A percentile compares a stretch with the other conserved stretches of the same genome.
phyloP scores from a whole-genome alignment of 2,113 vertebrate genomes.

The Apodemus speciosus region DNA sequence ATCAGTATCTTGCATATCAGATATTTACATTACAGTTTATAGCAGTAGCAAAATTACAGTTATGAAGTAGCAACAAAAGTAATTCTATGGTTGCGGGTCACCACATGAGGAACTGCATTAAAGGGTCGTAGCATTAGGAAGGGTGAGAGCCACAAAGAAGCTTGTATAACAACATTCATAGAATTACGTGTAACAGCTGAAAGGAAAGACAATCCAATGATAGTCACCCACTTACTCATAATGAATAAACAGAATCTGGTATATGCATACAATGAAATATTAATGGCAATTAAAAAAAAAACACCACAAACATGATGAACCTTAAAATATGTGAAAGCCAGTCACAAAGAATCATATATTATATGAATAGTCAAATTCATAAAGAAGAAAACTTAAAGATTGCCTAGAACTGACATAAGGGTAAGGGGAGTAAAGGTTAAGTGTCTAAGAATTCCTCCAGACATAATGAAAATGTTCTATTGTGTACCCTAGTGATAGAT shows the following conservation, averaged over 20 bases:
- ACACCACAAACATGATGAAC: background rate
- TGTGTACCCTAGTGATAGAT: background rate
- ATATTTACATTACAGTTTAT: background rate
- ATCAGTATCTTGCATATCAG: background rate
- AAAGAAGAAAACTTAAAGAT: background rate
- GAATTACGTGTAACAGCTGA: constrained; percentile 19
- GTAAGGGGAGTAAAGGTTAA: background rate
- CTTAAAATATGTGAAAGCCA: constrained; percentile 47
- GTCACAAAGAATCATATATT: constrained; percentile 12
- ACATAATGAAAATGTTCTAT: constrained; percentile 31
- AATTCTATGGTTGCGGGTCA: background rate
- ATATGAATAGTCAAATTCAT: background rate
- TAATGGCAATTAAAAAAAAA: constrained; percentile 39
- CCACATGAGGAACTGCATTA: background rate
- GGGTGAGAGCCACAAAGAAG: background rate
- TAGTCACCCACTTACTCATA: constrained; percentile 10
- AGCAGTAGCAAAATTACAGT: background rate
- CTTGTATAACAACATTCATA: background rate
- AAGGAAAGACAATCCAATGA: constrained; percentile 49
- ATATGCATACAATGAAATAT: constrained; percentile 13
- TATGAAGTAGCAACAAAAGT: background rate
- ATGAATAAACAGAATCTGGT: constrained; percentile 22
- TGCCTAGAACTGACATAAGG: background rate
- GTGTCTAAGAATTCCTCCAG: background rate
- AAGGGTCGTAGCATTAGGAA: background rate